Evolutionary conservation across 2,888 invertebrate genomes (phyloP).

Genomic region (Troides helena): DNA sequence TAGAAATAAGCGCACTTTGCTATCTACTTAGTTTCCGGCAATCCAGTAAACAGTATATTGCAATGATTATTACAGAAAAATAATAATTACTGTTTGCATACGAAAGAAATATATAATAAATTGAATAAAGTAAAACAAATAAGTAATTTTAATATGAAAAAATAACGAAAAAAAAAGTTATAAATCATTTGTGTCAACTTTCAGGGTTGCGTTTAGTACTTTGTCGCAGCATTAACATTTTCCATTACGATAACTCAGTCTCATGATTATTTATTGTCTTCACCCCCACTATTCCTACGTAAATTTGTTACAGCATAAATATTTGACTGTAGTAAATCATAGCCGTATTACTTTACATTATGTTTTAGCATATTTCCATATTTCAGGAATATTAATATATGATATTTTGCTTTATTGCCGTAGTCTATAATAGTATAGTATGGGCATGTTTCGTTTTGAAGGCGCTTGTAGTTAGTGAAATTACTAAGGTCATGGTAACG

Average conservation of each 20-base stretch:
- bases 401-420: neutral
- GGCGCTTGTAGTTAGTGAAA: too few species aligned
- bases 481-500: too few species aligned
- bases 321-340: slow-evolving; percentile 1
- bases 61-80: too few species aligned
- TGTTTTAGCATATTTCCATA: neutral
- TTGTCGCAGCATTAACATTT: slow-evolving; percentile 13
- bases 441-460: too few species aligned
- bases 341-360: neutral
- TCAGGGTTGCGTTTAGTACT: slow-evolving; percentile 6
- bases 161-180: neutral
- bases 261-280: slow-evolving; percentile 19
- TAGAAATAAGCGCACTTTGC: too few species aligned
- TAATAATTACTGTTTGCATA: too few species aligned
- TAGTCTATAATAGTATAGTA: too few species aligned
- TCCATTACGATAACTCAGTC: slow-evolving; percentile 20
- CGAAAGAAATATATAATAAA: too few species aligned
- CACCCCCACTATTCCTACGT: slow-evolving; percentile 9
- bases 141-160: neutral
- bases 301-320: slow-evolving; percentile 11
- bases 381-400: neutral
- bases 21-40: too few species aligned
- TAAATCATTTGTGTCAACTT: slow-evolving; percentile 1
- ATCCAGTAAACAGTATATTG: too few species aligned
- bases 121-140: too few species aligned